Conservation (phyloP, 2,113 vertebrate genomes). For the Pollimyrus isidori region DNA sequence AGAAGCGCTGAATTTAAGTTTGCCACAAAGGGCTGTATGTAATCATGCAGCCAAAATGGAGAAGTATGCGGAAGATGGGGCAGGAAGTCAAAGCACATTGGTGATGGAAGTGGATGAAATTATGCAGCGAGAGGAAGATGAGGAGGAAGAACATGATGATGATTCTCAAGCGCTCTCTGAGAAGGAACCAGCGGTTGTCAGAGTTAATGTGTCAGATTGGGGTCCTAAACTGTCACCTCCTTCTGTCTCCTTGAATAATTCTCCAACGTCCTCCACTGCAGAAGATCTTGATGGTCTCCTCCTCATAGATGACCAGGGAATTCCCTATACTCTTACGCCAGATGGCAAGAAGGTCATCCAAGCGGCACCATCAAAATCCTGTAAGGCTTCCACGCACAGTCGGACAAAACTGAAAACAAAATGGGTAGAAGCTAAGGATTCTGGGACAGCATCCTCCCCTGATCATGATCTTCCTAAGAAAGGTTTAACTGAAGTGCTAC, state of each 20-base stretch:
- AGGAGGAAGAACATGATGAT: conserved; percentile 53
- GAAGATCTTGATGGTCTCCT: conserved; percentile 50
- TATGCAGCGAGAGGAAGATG: conserved; percentile 53
- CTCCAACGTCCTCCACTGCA: conserved; percentile 16
- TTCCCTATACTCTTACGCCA: conserved; percentile 59
- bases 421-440: conserved; percentile 23
- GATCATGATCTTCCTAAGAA: conserved; percentile 15
- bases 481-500: neutral
- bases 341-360: conserved; percentile 62
- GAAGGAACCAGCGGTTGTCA: neutral
- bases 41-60: conserved; percentile 27
- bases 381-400: conserved; percentile 21
- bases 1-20: conserved; percentile 59
- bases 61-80: conserved; percentile 40
- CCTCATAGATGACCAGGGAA: conserved; percentile 65
- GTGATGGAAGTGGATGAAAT: conserved; percentile 69
- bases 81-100: conserved; percentile 47
- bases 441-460: neutral
- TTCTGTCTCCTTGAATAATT: conserved; percentile 22
- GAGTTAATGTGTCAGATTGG: conserved; percentile 22
- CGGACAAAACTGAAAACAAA: neutral
- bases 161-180: conserved; percentile 5
- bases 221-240: conserved; percentile 35
- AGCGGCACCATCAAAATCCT: conserved; percentile 33
- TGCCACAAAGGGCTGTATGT: conserved; percentile 49